Evolutionary conservation across 2,797 vertebrate genomes (phyloP).

Genomic region (Chaetodon trifasciatus): DNA sequence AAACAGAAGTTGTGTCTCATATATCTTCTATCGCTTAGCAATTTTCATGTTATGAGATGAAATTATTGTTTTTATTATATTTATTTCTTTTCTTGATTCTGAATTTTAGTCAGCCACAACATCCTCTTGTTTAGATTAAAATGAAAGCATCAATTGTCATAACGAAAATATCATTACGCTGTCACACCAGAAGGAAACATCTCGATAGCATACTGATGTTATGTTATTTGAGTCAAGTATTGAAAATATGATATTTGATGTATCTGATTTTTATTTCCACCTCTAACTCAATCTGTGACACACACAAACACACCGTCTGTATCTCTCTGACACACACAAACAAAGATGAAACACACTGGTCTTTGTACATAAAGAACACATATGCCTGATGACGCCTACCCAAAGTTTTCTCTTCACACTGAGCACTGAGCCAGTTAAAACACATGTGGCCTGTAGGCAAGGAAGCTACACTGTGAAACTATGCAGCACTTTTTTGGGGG

Average conservation of each 20-base stretch:
- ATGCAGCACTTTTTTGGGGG: constrained; percentile 8
- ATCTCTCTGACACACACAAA: not conserved
- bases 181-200: not conserved
- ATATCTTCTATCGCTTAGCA: not conserved
- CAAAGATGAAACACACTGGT: not conserved
- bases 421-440: constrained; percentile 20
- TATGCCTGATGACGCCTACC: constrained; percentile 18
- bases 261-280: constrained; percentile 11
- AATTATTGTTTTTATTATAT: no score
- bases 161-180: not conserved
- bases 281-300: no score
- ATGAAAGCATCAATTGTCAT: not conserved
- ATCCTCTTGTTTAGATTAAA: not conserved
- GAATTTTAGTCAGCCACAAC: not conserved
- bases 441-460: constrained; percentile 14
- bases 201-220: not conserved
- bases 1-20: not conserved
- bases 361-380: constrained; percentile 30
- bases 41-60: not conserved
- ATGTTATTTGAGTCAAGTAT: not conserved
- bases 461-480: constrained; percentile 27
- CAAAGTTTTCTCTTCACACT: constrained; percentile 15
- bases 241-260: not conserved
- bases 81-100: not conserved
- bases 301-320: not conserved